phyloP scores from a whole-genome alignment of 2,113 vertebrate genomes.

The Dipodomys ordii region DNA sequence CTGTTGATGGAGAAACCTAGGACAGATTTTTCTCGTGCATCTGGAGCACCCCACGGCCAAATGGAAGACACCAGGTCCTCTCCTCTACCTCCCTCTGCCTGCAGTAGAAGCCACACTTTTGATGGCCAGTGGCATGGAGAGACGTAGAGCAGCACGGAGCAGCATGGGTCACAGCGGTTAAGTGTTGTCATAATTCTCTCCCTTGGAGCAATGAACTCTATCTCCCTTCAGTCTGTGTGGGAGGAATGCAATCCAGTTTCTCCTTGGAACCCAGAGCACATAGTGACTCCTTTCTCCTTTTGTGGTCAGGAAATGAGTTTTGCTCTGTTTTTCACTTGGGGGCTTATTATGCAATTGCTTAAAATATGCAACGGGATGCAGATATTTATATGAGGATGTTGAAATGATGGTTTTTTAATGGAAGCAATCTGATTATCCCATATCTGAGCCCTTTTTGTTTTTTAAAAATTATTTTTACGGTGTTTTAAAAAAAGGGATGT shows the following conservation, averaged over 20 bases:
- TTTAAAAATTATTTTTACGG: conserved; percentile 68
- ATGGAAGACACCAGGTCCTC: neutral
- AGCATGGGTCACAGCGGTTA: conserved; percentile 56
- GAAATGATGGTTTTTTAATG: conserved; percentile 87
- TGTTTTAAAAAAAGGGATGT: conserved; percentile 37
- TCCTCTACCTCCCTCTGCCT: conserved; percentile 5
- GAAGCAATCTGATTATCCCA: conserved; percentile 76
- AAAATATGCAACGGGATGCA: conserved; percentile 67
- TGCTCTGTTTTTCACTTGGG: conserved; percentile 78
- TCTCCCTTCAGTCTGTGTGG: conserved; percentile 68
- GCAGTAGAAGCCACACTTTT: neutral
- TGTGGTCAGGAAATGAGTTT: conserved; percentile 72
- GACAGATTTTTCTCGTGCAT: neutral
- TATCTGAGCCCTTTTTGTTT: conserved; percentile 69
- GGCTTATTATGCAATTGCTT: conserved; percentile 77
- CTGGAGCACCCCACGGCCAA: neutral
- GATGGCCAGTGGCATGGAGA: conserved; percentile 41
- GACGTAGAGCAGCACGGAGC: neutral
- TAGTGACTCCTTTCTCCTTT: conserved; percentile 78
- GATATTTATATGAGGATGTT: conserved; percentile 83
- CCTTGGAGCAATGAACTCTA: conserved; percentile 65
- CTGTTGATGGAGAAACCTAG: conserved; percentile 59
- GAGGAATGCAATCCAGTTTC: conserved; percentile 70
- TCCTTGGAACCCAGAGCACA: conserved; percentile 72
- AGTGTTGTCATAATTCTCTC: conserved; percentile 78